Conservation (phyloP, 2,888 invertebrate genomes). For the Megaustenia siamemsis region DNA sequence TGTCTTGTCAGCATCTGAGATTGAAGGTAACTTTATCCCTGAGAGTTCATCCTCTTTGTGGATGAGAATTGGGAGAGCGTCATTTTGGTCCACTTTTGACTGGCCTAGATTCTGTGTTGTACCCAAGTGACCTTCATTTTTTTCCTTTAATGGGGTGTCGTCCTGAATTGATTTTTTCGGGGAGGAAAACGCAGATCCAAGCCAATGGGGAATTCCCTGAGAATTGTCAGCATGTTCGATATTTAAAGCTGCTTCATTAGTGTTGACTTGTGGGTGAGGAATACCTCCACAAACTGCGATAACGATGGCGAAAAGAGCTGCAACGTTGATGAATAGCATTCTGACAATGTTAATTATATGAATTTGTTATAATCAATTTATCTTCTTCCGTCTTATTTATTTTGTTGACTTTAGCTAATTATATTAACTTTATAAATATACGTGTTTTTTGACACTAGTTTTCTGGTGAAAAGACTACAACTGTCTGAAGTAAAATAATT, state of each 20-base stretch:
- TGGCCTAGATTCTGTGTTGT: too few relatives aligned
- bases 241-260: background rate
- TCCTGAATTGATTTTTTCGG: background rate
- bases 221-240: background rate
- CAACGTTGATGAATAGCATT: background rate
- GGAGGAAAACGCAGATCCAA: background rate
- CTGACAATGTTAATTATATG: too few relatives aligned
- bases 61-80: background rate
- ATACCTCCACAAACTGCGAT: background rate
- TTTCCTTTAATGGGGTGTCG: background rate
- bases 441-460: too few relatives aligned
- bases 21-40: background rate
- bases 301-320: background rate
- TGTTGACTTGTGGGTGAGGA: background rate
- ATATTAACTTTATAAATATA: too few relatives aligned
- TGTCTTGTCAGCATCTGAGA: background rate
- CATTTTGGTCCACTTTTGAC: background rate
- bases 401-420: too few relatives aligned
- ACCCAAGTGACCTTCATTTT: background rate
- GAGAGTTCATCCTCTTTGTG: background rate
- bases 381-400: too few relatives aligned
- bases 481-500: too few relatives aligned
- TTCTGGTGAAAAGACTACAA: too few relatives aligned
- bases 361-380: too few relatives aligned
- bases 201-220: background rate